Percentiles rank a stretch among this genome's conserved stretches.
Conservation (phyloP, 2,113 vertebrate species). For the Chionis minor region DNA sequence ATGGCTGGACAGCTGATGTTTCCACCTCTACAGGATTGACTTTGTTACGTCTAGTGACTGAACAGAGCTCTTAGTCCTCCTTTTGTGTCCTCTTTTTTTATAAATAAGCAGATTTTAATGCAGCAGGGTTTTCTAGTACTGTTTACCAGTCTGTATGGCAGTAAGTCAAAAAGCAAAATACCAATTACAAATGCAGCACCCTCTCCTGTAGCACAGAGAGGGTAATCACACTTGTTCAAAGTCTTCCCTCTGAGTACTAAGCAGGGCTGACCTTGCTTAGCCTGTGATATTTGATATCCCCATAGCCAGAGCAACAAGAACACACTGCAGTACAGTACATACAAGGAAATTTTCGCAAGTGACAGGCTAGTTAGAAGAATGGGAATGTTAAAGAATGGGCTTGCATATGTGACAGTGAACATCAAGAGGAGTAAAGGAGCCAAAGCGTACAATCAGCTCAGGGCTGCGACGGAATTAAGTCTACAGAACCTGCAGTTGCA, state of each 20-base stretch:
- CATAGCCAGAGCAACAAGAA: background rate
- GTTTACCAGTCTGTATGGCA: background rate
- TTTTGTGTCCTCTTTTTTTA: background rate
- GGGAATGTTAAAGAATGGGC: background rate
- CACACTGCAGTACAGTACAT: rapidly evolving
- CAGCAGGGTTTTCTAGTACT: background rate
- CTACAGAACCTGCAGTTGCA: background rate
- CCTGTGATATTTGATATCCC: background rate
- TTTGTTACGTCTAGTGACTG: background rate
- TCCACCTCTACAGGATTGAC: background rate
- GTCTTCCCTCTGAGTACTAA: background rate
- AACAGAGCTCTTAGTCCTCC: background rate
- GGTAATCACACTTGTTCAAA: background rate
- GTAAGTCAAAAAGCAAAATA: background rate
- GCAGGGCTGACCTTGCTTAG: background rate
- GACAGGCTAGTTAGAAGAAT: background rate
- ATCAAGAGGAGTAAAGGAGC: background rate
- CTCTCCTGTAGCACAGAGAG: background rate
- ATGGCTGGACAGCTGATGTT: background rate
- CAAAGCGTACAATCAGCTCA: background rate
- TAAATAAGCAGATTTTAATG: background rate
- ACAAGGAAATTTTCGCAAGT: background rate
- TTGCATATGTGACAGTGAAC: background rate
- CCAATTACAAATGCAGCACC: background rate
- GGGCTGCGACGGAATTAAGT: background rate